Conservation (phyloP, 2,888 invertebrate species). For the Agrypnus murinus region DNA sequence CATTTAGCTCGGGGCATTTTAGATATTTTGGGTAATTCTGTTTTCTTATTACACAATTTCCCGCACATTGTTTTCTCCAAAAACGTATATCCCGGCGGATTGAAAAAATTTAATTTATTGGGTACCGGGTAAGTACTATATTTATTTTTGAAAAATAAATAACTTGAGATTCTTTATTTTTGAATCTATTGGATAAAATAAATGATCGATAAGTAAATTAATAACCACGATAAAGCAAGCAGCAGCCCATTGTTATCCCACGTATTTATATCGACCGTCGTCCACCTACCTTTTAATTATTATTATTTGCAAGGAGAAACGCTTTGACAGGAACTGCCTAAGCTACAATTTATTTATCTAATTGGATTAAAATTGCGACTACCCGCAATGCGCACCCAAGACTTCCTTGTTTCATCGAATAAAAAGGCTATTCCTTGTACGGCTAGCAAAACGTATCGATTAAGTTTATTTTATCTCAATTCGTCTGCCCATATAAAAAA, state of each 20-base stretch:
- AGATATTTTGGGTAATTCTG: constrained; percentile 22
- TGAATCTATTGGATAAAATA: background rate
- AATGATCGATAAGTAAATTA: constrained; percentile 54
- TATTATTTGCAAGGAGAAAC: constrained; percentile 47
- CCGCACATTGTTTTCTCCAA: constrained; percentile 16
- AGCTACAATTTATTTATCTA: constrained; percentile 32
- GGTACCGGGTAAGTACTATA: background rate
- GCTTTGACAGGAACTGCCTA: constrained; percentile 32
- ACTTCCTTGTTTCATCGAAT: no score
- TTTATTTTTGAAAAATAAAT: no score
- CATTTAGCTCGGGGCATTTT: constrained; percentile 1
- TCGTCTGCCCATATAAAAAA: no score
- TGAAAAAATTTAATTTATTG: constrained; percentile 16
- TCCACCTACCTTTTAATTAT: constrained; percentile 52
- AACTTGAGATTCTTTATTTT: no score
- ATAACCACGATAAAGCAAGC: constrained; percentile 48
- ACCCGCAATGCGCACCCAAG: background rate
- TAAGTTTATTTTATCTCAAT: no score
- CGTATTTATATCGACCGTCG: constrained; percentile 43
- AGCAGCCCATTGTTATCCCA: constrained; percentile 50
- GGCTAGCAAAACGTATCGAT: no score
- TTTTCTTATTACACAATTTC: constrained; percentile 21
- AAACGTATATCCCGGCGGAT: background rate
- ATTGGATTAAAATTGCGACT: constrained; percentile 40
- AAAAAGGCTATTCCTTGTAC: no score